Evolutionary conservation across 2,888 invertebrate species (phyloP).

Genomic region (Drosophila paramelanica): DNA sequence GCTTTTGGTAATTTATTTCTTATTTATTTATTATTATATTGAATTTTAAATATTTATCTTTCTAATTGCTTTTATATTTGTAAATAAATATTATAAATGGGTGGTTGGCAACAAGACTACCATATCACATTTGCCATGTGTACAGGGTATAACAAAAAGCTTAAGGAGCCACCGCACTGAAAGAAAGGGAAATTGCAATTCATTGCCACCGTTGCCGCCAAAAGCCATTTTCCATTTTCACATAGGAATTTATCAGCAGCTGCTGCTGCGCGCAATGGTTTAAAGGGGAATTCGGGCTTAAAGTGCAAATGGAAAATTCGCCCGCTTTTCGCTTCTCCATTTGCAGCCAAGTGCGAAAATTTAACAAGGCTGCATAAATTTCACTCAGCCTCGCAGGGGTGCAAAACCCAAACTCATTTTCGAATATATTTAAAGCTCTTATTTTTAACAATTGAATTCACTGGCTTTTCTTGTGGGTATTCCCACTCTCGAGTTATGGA

Average conservation of each 20-base stretch:
- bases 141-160: slow-evolving; percentile 7
- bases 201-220: slow-evolving; percentile 35
- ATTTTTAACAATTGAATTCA: slow-evolving; percentile 29
- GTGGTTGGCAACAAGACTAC: background rate
- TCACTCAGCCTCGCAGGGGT: slow-evolving; percentile 18
- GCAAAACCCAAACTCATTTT: slow-evolving; percentile 24
- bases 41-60: too few species aligned
- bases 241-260: slow-evolving; percentile 31
- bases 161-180: slow-evolving; percentile 5
- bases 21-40: too few species aligned
- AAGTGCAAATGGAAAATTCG: slow-evolving; percentile 42
- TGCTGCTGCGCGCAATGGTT: slow-evolving; percentile 21
- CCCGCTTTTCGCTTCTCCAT: slow-evolving; percentile 18
- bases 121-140: background rate
- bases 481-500: background rate
- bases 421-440: slow-evolving; percentile 22
- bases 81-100: too few species aligned
- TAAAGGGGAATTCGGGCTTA: slow-evolving; percentile 21
- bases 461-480: slow-evolving; percentile 5
- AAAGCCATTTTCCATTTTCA: slow-evolving; percentile 40
- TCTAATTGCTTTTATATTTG: too few species aligned
- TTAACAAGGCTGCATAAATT: slow-evolving; percentile 54
- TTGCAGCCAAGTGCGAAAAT: slow-evolving; percentile 41
- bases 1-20: background rate
- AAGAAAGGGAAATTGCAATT: slow-evolving; percentile 63